A percentile compares a stretch with the other conserved stretches of the same genome.
Conservation (phyloP, 2,113 vertebrate genomes). For the Microcebus ravelobensis region DNA sequence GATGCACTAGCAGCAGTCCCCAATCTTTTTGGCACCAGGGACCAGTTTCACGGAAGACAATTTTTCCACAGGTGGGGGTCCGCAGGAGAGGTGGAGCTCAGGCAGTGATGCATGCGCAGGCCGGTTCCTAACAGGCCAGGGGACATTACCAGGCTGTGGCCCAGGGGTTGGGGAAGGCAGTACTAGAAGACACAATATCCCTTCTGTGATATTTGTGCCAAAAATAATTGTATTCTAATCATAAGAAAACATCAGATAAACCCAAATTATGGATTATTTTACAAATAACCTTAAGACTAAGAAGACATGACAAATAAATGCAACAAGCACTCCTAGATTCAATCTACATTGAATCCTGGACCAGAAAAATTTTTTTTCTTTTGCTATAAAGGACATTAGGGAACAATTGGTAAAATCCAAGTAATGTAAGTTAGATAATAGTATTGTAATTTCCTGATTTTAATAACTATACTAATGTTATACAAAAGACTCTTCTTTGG, state of each 20-base stretch:
- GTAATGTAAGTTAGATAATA: neutral
- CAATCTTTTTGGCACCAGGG: too few relatives aligned
- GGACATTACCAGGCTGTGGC: too few relatives aligned
- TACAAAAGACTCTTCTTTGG: neutral
- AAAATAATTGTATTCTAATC: constrained; percentile 21
- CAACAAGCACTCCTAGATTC: neutral
- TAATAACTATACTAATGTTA: neutral
- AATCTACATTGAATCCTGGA: neutral
- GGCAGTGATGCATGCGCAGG: too few relatives aligned
- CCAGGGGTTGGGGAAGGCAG: too few relatives aligned
- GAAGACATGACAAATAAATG: constrained; percentile 8
- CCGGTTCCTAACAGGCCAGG: too few relatives aligned
- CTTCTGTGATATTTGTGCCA: neutral
- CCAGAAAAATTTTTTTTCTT: neutral
- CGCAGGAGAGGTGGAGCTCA: too few relatives aligned
- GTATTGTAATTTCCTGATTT: neutral
- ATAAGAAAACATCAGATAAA: neutral
- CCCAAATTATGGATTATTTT: constrained; percentile 13
- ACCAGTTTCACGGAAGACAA: too few relatives aligned
- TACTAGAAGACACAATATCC: neutral
- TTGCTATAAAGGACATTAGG: neutral
- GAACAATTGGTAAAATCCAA: neutral
- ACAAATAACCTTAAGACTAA: constrained; percentile 48
- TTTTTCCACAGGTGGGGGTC: too few relatives aligned
- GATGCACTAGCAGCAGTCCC: neutral